phyloP scores from a whole-genome alignment of 2,797 vertebrate genomes.

The Sebastes matsubarae region DNA sequence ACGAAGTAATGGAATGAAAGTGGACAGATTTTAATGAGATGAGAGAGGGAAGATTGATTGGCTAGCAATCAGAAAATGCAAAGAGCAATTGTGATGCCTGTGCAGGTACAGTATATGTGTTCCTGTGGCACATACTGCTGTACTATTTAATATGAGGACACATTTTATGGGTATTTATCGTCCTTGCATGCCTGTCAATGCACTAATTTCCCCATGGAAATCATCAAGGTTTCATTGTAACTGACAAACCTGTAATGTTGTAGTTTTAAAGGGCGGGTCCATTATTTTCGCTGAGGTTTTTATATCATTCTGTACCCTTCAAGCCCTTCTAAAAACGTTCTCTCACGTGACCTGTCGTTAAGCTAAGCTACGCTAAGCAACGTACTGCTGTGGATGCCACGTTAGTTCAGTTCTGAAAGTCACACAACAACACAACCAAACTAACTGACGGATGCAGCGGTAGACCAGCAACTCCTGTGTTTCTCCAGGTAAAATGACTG shows the following conservation, averaged over 20 bases:
- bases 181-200: neutral
- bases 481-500: no score
- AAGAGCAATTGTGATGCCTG: conserved; percentile 36
- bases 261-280: neutral
- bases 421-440: no score
- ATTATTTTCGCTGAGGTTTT: no score
- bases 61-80: conserved; percentile 33
- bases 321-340: no score
- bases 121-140: neutral
- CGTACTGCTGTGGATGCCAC: no score
- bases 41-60: conserved; percentile 36
- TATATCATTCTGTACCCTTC: no score
- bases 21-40: conserved; percentile 62
- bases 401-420: no score
- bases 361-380: no score
- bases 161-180: conserved; percentile 2
- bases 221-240: neutral
- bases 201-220: neutral
- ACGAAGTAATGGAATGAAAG: conserved; percentile 48
- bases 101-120: neutral
- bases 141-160: neutral
- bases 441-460: no score
- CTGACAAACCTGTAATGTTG: neutral
- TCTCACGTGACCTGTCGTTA: no score
- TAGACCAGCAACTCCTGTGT: no score